Conservation (phyloP, 2,797 vertebrate species). For the Scyliorhinus canicula region DNA sequence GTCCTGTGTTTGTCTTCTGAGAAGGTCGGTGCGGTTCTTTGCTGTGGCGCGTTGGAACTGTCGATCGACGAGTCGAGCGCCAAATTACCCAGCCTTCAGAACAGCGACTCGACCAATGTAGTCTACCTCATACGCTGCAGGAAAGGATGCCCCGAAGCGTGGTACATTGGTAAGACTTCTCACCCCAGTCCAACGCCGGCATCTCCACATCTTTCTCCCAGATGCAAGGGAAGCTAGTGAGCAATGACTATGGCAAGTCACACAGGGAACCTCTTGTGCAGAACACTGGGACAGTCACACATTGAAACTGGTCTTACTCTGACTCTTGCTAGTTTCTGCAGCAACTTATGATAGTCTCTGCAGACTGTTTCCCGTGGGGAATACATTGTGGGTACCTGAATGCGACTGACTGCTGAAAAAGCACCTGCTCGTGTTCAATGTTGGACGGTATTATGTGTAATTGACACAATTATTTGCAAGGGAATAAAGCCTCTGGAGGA, state of each 20-base stretch:
- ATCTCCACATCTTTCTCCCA: too few species aligned
- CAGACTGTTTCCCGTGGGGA: too few species aligned
- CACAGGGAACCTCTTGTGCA: not conserved
- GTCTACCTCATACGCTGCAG: too few species aligned
- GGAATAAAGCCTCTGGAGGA: not conserved
- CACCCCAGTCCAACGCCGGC: too few species aligned
- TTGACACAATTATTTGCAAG: not conserved
- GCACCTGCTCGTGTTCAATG: not conserved
- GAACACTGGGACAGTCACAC: not conserved
- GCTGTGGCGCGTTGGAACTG: too few species aligned
- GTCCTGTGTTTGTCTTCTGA: too few species aligned
- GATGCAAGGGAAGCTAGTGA: not conserved
- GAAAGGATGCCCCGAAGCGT: too few species aligned
- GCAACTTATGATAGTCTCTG: not conserved
- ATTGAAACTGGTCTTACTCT: not conserved
- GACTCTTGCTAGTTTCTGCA: not conserved
- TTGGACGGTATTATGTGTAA: not conserved
- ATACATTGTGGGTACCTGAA: not conserved
- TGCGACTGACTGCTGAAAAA: not conserved
- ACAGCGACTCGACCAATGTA: too few species aligned
- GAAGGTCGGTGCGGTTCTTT: too few species aligned
- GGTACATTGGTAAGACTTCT: too few species aligned
- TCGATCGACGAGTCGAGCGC: too few species aligned
- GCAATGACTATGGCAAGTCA: not conserved
- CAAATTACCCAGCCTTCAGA: too few species aligned